Evolutionary conservation across 2,113 vertebrate species (phyloP).

Genomic region (Butorides virescens): DNA sequence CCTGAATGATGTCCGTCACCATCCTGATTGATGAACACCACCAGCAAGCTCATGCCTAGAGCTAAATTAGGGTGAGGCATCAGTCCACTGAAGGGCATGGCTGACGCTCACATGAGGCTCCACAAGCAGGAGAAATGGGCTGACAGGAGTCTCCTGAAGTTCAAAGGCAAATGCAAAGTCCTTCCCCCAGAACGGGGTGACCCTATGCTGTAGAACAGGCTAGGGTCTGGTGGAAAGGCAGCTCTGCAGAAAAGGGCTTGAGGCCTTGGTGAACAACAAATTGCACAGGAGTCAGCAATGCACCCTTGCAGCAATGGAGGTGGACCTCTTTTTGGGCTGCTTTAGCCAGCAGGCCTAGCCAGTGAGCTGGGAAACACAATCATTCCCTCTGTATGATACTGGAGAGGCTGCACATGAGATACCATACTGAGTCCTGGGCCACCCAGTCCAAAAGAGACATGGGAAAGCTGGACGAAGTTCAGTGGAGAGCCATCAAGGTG

Average conservation of each 20-base stretch:
- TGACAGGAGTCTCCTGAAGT: neutral
- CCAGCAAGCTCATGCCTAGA: neutral
- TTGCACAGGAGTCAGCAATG: neutral
- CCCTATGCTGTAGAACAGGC: neutral
- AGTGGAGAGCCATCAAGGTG: neutral
- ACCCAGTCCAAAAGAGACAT: neutral
- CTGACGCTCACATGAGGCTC: neutral
- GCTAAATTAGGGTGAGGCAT: neutral
- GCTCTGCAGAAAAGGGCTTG: neutral
- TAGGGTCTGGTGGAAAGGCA: neutral
- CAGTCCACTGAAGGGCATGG: neutral
- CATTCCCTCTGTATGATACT: neutral
- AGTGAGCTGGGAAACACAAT: rapidly evolving
- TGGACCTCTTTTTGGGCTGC: neutral
- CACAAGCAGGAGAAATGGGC: neutral
- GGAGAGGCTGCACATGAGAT: neutral
- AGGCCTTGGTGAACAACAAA: neutral
- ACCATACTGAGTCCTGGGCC: neutral
- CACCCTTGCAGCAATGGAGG: neutral
- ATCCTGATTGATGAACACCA: neutral
- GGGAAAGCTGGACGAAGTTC: neutral
- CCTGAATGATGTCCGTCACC: neutral
- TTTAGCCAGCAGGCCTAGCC: neutral
- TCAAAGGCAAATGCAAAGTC: neutral
- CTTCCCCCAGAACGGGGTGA: neutral